Evolutionary conservation across 92 coral and sea anemone genomes (phyloP), one percentile per base, ranked within the genome.

Genomic region (Parazoanthus atlanticus): DNA sequence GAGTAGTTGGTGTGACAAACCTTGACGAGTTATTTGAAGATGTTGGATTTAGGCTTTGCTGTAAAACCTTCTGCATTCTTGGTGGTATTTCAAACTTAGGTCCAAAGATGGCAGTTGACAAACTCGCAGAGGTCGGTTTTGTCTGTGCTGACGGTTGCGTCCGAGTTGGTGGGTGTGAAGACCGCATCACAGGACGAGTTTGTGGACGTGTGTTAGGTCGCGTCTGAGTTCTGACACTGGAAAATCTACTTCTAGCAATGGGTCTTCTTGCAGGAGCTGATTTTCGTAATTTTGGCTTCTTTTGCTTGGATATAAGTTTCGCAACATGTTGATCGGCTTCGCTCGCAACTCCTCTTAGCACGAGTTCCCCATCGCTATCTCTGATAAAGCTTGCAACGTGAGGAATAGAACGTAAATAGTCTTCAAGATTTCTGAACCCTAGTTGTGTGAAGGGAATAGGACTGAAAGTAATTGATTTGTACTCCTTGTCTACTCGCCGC

Each of bases 271-370:
- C 80, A 21, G 95, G 93, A 6, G 96, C 91, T 66, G 94, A 93
- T 49, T 92, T 92, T 82, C 82, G 89, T 25, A 93, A 82, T 75
- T 88, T 95, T 7, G 99, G 99, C 75, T 97, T 97, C 90, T 88
- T 94, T 88, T 97, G 99, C 82, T 94, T 97, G 17, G 98, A 92
- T 29, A 95, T 97, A 6, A 97, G 92, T 85, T 94, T 97, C 2
- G 98, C 98, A 17, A 95, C 96, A 73, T 97, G 99, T 86, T 95
- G 86, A 84, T 97, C 98, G 3, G 97, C 92, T 25, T 94, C 98
- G 21, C 93, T 90, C 1, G 99, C 90, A 52, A 97, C 96, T 26
- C 98, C 99, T 54, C 80, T 91, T 3, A 97, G 92, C 0, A 96
- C 88, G 29, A 89, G 84, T 74, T 97, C 98, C 6, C 99, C 99